Evolutionary conservation across 2,797 vertebrate genomes (phyloP), one percentile per base, ranked within the genome.

Genomic region (Halcyon chelicuti): DNA sequence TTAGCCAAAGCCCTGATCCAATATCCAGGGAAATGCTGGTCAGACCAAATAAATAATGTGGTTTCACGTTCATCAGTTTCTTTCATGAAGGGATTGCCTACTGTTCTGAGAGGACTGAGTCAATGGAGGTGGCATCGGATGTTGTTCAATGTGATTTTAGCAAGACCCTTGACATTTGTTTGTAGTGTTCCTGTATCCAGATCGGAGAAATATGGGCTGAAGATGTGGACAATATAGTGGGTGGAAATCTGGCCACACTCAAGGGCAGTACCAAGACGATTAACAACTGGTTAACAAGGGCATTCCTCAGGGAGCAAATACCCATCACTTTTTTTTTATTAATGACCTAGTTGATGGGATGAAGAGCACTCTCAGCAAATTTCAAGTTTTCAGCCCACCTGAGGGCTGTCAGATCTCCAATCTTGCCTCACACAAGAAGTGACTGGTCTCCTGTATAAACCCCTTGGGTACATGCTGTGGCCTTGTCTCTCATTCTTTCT

Each of bases 361-460:
- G 8, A 42, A 70, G 7, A 39, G 13, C 12, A 31, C 12, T 54
- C 22, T 28, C 28, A 28, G 28, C 11, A 75, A 44, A 65, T 68
- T 49, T 35, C 42, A 65, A 17, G 4, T 44, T 58, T 83, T 62
- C 31, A 70, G n/a, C 20, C 22, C 22, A 66, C 20, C 28, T 86
- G 44, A 57, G 54, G 29, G 15, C 22, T 70, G 11, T 31, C 23
- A 54, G 20, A 6, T 74, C 18, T 71, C 44, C 14, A 74, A 1
- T 5, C 5, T 29, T 13, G 18, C 16, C 35, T 63, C 33, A 1
- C 7, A 13, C 3, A 0, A 0, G 29, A n/a, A 21, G 8, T 14
- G 31, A 29, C 3, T 2, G 3, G 2, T 31, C 5, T 65, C 12
- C 4, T n/a, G 29, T 25, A 61, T n/a, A 16, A 20, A 31, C 4